Conservation (phyloP, 2,113 vertebrate genomes). For the Syngnathus typhle region DNA sequence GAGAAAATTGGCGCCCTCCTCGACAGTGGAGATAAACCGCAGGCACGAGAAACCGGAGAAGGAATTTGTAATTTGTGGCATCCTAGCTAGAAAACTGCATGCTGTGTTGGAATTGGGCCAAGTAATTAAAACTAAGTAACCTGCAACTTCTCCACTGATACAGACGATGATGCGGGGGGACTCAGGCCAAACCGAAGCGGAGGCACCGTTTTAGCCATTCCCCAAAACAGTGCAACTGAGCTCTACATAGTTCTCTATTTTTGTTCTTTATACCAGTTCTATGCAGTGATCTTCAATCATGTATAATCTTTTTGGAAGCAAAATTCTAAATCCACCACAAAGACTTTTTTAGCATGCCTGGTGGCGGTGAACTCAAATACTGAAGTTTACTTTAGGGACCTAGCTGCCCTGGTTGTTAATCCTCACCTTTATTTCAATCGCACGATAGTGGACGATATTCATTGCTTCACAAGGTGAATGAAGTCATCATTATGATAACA, state of each 20-base stretch:
- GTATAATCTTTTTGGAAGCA: not conserved
- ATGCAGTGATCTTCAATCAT: not conserved
- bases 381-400: not conserved
- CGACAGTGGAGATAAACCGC: no score
- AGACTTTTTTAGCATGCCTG: not conserved
- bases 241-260: not conserved
- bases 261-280: not conserved
- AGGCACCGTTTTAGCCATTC: not conserved
- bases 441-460: not conserved
- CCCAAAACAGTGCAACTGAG: not conserved
- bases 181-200: no score
- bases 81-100: no score
- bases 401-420: not conserved
- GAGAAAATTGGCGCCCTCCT: no score
- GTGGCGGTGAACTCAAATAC: no score
- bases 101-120: no score
- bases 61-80: no score
- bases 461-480: not conserved
- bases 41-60: no score
- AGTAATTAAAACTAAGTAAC: no score
- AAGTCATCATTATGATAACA: not conserved
- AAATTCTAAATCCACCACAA: not conserved
- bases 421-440: not conserved
- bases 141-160: no score
- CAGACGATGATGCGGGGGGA: no score